Percentiles rank a stretch among this genome's conserved stretches.
phyloP scores from a whole-genome alignment of 2,888 invertebrate species.

The Athalia cordata region DNA sequence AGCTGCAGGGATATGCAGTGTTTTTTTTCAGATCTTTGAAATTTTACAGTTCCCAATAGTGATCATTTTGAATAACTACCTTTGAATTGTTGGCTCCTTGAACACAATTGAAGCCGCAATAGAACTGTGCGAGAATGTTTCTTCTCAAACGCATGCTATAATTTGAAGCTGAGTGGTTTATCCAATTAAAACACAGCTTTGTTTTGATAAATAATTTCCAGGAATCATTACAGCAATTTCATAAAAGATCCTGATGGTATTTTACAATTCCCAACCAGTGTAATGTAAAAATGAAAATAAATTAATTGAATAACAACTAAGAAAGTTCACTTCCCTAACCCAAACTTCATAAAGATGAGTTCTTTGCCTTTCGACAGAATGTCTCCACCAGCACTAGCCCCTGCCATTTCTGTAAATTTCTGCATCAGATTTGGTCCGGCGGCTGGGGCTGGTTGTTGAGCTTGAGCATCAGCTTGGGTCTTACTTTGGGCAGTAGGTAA shows the following conservation, averaged over 20 bases:
- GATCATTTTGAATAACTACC: not conserved
- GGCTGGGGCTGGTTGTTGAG: constrained; percentile 71
- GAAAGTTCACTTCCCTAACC: constrained; percentile 79
- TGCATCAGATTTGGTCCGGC: constrained; percentile 88
- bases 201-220: not conserved
- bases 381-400: constrained; percentile 87
- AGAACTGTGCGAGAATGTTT: not conserved
- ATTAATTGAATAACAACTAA: constrained; percentile 36
- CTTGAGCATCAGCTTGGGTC: constrained; percentile 62
- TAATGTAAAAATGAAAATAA: constrained; percentile 26
- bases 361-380: constrained; percentile 95
- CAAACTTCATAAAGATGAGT: constrained; percentile 95
- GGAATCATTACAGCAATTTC: constrained; percentile 38
- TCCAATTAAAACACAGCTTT: constrained; percentile 9
- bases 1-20: constrained; percentile 18
- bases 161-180: not conserved
- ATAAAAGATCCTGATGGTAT: constrained; percentile 28
- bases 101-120: not conserved
- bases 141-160: constrained; percentile 14
- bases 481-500: constrained; percentile 72
- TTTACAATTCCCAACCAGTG: constrained; percentile 36
- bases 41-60: no score
- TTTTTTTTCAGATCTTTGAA: not conserved
- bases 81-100: no score
- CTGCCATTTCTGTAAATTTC: constrained; percentile 90